phyloP scores from a whole-genome alignment of 2,113 vertebrate species.

The Motacilla alba region DNA sequence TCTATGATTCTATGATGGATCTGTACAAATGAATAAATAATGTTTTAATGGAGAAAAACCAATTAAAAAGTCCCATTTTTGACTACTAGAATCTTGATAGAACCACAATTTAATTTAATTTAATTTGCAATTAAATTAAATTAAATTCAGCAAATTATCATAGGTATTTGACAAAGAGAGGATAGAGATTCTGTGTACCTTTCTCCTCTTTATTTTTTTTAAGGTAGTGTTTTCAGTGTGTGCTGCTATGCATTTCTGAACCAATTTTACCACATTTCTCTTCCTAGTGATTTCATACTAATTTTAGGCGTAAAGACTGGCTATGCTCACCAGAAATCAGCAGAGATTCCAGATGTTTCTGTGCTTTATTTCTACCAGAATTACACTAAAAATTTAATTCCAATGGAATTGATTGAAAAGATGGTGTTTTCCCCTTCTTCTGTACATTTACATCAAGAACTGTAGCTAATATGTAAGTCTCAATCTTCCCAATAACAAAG shows the following conservation, averaged over 20 bases:
- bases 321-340: not conserved
- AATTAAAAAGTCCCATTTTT: not conserved
- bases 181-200: not conserved
- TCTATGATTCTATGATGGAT: not conserved
- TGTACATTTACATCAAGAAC: not conserved
- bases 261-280: not conserved
- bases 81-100: not conserved
- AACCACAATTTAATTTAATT: no score
- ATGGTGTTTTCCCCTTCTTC: not conserved
- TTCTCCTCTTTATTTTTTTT: not conserved
- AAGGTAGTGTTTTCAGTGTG: not conserved
- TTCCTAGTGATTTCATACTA: not conserved
- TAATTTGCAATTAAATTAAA: no score
- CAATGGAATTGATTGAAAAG: not conserved
- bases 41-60: not conserved
- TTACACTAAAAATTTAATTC: not conserved
- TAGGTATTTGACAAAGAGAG: not conserved
- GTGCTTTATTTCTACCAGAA: not conserved
- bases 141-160: not conserved
- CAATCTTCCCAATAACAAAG: not conserved
- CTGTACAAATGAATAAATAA: not conserved
- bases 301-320: not conserved
- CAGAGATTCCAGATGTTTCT: not conserved
- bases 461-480: not conserved
- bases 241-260: not conserved